Evolutionary conservation across 1,140 invertebrate genomes (phyloP).

Genomic region (Cotesia chilonis): DNA sequence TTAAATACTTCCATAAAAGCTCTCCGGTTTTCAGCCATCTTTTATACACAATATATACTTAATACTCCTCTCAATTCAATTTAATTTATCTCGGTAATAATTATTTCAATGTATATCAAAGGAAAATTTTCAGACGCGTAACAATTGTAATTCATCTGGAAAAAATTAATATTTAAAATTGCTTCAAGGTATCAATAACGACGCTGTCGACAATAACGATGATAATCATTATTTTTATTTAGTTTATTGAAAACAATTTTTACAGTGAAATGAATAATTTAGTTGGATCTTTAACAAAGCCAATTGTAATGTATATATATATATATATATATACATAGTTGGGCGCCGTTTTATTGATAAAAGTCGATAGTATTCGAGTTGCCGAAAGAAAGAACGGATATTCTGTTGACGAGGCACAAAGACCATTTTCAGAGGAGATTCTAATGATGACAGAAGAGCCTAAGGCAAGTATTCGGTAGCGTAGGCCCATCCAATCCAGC

Average conservation of each 20-base stretch:
- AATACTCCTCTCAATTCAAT: constrained; percentile 9
- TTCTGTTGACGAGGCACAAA: constrained; percentile 9
- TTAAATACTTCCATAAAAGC: constrained; percentile 20
- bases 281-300: not conserved
- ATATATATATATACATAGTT: not conserved
- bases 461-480: constrained; percentile 3
- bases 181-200: too few species aligned
- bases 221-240: not conserved
- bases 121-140: too few species aligned
- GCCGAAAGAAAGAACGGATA: not conserved
- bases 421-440: not conserved
- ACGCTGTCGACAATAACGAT: not conserved
- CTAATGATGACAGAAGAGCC: constrained; percentile 14
- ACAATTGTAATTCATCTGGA: too few species aligned
- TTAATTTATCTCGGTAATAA: constrained; percentile 3
- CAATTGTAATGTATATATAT: not conserved
- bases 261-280: constrained; percentile 8
- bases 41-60: constrained; percentile 21
- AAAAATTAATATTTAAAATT: too few species aligned
- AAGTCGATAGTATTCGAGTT: not conserved
- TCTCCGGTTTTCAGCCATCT: constrained; percentile 10
- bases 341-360: not conserved
- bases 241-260: constrained; percentile 10
- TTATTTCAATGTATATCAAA: not conserved
- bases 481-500: not conserved